phyloP scores from a whole-genome alignment of 1,140 invertebrate genomes.

The Listronotus oregonensis region DNA sequence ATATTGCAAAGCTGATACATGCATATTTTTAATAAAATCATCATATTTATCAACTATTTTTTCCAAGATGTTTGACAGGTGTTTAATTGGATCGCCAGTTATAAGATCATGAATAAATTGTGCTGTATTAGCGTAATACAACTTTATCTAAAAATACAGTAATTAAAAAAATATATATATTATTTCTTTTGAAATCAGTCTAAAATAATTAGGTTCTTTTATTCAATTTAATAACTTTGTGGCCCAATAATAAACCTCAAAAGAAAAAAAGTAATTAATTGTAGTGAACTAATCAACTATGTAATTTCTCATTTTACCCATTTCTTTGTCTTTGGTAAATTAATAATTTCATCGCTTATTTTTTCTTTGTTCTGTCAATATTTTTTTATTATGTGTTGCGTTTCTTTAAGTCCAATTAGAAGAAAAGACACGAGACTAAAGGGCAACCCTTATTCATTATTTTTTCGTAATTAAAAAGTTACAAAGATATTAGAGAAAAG shows the following conservation, averaged over 20 bases:
- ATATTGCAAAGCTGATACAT: slow-evolving; percentile 76
- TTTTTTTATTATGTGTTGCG: too few species aligned
- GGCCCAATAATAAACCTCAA: not conserved
- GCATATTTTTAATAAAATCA: slow-evolving; percentile 75
- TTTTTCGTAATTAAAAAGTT: too few species aligned
- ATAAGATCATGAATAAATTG: slow-evolving; percentile 70
- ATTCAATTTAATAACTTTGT: too few species aligned
- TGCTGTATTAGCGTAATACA: slow-evolving; percentile 69
- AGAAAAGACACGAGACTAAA: too few species aligned
- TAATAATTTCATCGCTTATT: too few species aligned
- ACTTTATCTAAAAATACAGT: slow-evolving; percentile 61
- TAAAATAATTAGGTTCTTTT: not conserved
- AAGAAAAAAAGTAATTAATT: not conserved
- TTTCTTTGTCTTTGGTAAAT: too few species aligned
- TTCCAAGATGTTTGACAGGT: slow-evolving; percentile 70
- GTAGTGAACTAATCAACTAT: not conserved
- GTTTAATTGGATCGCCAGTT: slow-evolving; percentile 72
- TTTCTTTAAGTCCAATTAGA: too few species aligned
- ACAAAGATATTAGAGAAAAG: too few species aligned
- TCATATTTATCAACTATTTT: slow-evolving; percentile 75
- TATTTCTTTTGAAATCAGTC: not conserved
- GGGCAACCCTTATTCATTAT: too few species aligned
- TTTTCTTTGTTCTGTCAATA: too few species aligned
- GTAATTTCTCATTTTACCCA: slow-evolving; percentile 2
- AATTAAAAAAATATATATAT: not conserved